phyloP scores from a whole-genome alignment of 2,797 vertebrate genomes.

The Nannoperca obscura region DNA sequence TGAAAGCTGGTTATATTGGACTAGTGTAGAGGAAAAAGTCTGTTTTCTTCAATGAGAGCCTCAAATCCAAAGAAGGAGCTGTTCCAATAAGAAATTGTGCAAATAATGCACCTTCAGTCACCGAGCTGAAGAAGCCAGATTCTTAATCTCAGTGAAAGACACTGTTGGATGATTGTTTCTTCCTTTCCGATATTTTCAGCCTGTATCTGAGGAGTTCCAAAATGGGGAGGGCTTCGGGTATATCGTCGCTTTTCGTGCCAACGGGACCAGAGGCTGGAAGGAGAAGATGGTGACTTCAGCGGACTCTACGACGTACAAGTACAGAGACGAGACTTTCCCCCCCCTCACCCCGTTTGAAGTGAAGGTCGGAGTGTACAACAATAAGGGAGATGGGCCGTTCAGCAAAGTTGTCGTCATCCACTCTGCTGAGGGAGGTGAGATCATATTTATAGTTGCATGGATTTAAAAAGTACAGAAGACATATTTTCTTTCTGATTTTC shows the following conservation, averaged over 20 bases:
- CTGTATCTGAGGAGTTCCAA: constrained; percentile 97
- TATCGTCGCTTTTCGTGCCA: constrained; percentile 96
- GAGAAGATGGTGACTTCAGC: constrained; percentile 98
- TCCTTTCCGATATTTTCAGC: constrained; percentile 77
- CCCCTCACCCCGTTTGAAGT: constrained; percentile 97
- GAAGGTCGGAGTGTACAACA: constrained; percentile 98
- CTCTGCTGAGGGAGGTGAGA: constrained; percentile 95
- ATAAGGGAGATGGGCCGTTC: constrained; percentile 97
- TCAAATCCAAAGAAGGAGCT: constrained; percentile 32
- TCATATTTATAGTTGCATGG: background rate
- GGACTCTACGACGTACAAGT: constrained; percentile 95
- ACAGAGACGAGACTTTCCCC: constrained; percentile 97
- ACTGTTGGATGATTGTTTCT: background rate
- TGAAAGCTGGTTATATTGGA: constrained; percentile 41
- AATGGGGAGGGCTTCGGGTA: constrained; percentile 98
- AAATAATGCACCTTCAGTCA: constrained; percentile 40
- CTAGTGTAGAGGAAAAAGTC: constrained; percentile 22
- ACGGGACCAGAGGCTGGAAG: constrained; percentile 96
- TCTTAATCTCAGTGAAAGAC: constrained; percentile 15
- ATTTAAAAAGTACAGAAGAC: background rate
- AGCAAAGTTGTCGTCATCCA: constrained; percentile 93
- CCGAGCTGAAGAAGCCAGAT: constrained; percentile 6
- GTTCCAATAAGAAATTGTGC: constrained; percentile 54
- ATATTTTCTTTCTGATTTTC: background rate
- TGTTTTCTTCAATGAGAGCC: constrained; percentile 19